Evolutionary conservation across 1,140 invertebrate species (phyloP).

Genomic region (Drosophila ercepeae): DNA sequence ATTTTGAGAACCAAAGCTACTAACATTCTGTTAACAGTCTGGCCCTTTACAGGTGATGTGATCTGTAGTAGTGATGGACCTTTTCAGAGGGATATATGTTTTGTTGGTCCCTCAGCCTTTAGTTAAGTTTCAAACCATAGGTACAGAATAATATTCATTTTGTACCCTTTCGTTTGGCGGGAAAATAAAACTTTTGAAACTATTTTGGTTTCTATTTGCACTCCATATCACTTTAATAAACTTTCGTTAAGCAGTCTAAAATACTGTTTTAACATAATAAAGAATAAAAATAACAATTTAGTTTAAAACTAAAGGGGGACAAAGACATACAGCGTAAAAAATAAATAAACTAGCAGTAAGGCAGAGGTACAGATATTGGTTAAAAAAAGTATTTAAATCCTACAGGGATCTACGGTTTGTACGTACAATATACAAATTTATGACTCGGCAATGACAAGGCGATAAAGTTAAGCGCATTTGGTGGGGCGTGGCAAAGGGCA

Average conservation of each 20-base stretch:
- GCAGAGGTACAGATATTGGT: conserved; percentile 19
- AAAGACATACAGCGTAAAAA: conserved; percentile 53
- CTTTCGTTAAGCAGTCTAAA: conserved; percentile 60
- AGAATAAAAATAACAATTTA: conserved; percentile 65
- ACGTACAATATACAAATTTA: conserved; percentile 22
- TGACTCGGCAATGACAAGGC: conserved; percentile 64
- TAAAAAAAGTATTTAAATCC: conserved; percentile 7
- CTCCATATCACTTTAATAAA: conserved; percentile 53
- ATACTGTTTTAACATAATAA: conserved; percentile 69
- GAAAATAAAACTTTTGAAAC: background rate
- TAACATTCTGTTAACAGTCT: too few relatives aligned
- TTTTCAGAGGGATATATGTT: too few relatives aligned
- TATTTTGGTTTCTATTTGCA: conserved; percentile 11
- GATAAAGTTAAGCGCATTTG: conserved; percentile 58
- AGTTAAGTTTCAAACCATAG: too few relatives aligned
- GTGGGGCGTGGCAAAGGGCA: conserved; percentile 63
- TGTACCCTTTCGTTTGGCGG: too few relatives aligned
- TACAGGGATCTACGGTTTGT: conserved; percentile 13
- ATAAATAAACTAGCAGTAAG: conserved; percentile 62
- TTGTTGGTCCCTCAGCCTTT: too few relatives aligned
- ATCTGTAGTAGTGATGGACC: too few relatives aligned
- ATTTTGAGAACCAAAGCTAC: too few relatives aligned
- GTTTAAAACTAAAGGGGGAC: conserved; percentile 37
- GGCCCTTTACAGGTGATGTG: too few relatives aligned
- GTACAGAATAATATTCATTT: too few relatives aligned